Conservation (phyloP, 2,797 vertebrate species). For the Malacoraja senta region DNA sequence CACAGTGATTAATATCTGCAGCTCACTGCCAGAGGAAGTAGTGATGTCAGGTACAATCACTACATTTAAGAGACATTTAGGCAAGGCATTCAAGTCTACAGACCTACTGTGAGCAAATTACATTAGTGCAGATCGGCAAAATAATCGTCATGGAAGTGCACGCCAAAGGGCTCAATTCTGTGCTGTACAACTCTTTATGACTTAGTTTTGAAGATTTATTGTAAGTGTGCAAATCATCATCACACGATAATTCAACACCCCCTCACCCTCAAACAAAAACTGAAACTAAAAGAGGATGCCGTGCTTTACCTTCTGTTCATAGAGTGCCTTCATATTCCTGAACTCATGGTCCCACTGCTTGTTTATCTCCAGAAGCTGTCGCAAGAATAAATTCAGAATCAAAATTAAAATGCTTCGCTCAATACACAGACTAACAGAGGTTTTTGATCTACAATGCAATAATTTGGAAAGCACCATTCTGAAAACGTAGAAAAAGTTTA, state of each 20-base stretch:
- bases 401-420: background rate
- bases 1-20: too few relatives aligned
- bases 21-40: too few relatives aligned
- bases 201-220: background rate
- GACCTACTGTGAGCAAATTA: too few relatives aligned
- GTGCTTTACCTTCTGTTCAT: constrained; percentile 35
- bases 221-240: background rate
- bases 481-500: background rate
- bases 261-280: background rate
- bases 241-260: background rate
- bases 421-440: background rate
- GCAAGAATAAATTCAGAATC: background rate
- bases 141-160: too few relatives aligned
- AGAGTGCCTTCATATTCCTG: constrained; percentile 39
- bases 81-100: too few relatives aligned
- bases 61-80: too few relatives aligned
- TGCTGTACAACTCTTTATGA: too few relatives aligned
- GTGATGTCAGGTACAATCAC: too few relatives aligned
- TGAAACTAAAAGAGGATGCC: background rate
- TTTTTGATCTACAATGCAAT: too few relatives aligned
- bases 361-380: constrained; percentile 39
- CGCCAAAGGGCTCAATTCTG: too few relatives aligned
- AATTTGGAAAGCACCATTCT: background rate
- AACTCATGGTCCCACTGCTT: constrained; percentile 39
- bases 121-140: too few relatives aligned